Percentiles rank a stretch among this genome's conserved stretches.
Conservation (phyloP, 1,140 invertebrate species). For the Chionoecetes opilio region DNA sequence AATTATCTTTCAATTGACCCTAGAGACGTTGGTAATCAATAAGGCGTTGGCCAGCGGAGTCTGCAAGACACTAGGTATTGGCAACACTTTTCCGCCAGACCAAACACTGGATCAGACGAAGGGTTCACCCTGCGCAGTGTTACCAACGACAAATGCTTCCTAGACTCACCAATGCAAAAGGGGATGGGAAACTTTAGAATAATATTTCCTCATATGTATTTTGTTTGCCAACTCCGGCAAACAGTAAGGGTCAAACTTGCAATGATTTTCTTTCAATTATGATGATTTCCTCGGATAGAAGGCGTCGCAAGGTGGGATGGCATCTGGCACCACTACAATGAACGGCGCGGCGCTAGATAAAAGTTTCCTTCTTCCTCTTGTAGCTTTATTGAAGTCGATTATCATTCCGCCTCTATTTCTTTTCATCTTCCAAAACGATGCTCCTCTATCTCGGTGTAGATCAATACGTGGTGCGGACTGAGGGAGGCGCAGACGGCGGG, state of each 20-base stretch:
- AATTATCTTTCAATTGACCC: not conserved
- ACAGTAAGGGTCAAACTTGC: not conserved
- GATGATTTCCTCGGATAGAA: not conserved
- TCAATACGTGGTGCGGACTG: not conserved
- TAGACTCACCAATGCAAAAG: not conserved
- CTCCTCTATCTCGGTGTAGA: not conserved
- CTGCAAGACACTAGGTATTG: constrained; percentile 19
- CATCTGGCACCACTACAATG: not conserved
- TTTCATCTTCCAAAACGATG: constrained; percentile 9
- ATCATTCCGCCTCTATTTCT: constrained; percentile 25
- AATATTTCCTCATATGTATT: constrained; percentile 1
- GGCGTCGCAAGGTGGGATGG: not conserved
- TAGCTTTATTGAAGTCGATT: constrained; percentile 21
- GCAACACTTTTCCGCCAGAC: constrained; percentile 52
- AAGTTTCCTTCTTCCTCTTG: not conserved
- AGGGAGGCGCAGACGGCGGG: not conserved
- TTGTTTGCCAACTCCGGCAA: not conserved
- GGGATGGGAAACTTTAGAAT: not conserved
- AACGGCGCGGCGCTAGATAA: not conserved
- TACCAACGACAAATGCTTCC: constrained; percentile 37
- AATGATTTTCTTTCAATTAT: not conserved
- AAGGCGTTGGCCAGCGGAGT: constrained; percentile 34
- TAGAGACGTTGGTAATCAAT: constrained; percentile 23
- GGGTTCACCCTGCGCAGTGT: constrained; percentile 2
- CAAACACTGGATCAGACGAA: constrained; percentile 65